Conservation (phyloP, 2,888 invertebrate species). For the Gastrophysa polygoni region DNA sequence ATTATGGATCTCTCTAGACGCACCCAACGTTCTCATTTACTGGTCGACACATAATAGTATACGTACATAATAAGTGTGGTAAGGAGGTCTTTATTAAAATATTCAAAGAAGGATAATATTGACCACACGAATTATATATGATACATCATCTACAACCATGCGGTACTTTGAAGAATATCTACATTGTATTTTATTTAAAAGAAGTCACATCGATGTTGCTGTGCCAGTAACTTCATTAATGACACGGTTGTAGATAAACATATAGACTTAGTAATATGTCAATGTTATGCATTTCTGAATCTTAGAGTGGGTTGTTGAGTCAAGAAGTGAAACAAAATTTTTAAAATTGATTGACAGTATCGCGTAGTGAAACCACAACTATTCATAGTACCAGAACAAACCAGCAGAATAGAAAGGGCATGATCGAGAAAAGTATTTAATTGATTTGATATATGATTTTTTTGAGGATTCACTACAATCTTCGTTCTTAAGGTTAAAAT, state of each 20-base stretch:
- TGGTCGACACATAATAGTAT: slow-evolving; percentile 14
- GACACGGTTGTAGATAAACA: slow-evolving; percentile 11
- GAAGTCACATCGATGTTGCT: no score
- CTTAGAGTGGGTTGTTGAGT: slow-evolving; percentile 40
- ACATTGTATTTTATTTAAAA: no score
- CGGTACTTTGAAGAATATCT: no score
- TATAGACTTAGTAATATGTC: slow-evolving; percentile 41
- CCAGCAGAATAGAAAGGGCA: no score
- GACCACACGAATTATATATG: no score
- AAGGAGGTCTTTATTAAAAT: no score
- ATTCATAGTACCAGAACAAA: no score
- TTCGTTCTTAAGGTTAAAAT: neutral
- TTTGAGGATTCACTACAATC: slow-evolving; percentile 1
- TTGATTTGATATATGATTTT: no score
- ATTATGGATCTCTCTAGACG: slow-evolving; percentile 1
- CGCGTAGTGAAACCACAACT: slow-evolving; percentile 13
- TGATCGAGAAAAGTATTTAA: no score
- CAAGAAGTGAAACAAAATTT: slow-evolving; percentile 43
- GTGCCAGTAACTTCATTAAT: neutral
- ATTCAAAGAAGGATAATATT: no score
- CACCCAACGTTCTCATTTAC: slow-evolving; percentile 26
- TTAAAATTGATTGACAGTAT: slow-evolving; percentile 21
- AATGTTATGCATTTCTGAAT: slow-evolving; percentile 48
- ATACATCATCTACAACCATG: no score
- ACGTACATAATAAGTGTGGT: neutral